Evolutionary conservation across 2,113 vertebrate genomes (phyloP).

Genomic region (Crotophaga sulcirostris): DNA sequence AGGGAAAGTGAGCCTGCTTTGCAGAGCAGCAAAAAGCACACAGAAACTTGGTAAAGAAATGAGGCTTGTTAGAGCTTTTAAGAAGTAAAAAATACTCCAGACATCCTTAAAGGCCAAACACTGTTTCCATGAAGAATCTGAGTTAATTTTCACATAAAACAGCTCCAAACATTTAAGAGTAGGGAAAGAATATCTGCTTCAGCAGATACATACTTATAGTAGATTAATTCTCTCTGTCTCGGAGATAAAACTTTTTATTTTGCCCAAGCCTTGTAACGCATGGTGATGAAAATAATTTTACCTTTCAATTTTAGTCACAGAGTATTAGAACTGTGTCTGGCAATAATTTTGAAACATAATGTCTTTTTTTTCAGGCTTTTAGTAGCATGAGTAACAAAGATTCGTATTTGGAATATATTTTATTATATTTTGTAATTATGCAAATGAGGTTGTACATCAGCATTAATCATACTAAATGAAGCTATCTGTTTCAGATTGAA

Average conservation of each 20-base stretch:
- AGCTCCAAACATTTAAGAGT: slow-evolving; percentile 12
- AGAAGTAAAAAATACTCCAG: background rate
- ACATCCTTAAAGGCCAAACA: background rate
- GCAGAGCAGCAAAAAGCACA: background rate
- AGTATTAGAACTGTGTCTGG: background rate
- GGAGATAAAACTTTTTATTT: background rate
- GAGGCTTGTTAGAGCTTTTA: background rate
- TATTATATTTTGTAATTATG: slow-evolving; percentile 71
- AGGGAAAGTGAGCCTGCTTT: background rate
- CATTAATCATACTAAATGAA: slow-evolving; percentile 70
- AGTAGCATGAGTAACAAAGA: slow-evolving; percentile 10
- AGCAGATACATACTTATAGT: background rate
- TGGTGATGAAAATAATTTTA: background rate
- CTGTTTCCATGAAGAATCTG: background rate
- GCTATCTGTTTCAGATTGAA: slow-evolving; percentile 58
- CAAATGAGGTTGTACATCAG: slow-evolving; percentile 64
- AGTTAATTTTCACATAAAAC: slow-evolving; percentile 3
- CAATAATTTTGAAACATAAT: background rate
- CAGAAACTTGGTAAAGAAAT: background rate
- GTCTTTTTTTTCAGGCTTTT: background rate
- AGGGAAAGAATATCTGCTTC: slow-evolving; percentile 5
- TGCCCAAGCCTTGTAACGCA: background rate
- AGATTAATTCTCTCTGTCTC: background rate
- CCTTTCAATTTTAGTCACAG: slow-evolving; percentile 24
- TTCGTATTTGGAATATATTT: slow-evolving; percentile 48